Conservation (phyloP, 2,113 vertebrate genomes). For the Sinocyclocheilus grahami region DNA sequence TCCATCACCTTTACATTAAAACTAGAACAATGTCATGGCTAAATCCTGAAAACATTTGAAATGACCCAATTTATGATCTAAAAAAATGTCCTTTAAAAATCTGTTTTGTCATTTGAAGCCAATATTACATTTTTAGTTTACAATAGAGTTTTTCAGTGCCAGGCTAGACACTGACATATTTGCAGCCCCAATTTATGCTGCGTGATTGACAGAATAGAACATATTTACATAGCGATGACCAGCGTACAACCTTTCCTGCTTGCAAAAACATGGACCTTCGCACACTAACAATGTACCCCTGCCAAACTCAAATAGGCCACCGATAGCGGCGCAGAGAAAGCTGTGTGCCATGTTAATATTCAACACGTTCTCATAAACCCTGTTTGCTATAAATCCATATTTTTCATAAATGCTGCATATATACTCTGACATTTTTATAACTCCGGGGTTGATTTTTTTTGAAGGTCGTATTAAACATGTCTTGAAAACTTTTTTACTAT, state of each 20-base stretch:
- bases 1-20: not conserved
- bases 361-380: constrained; percentile 60
- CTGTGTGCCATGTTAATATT: constrained; percentile 60
- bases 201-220: constrained; percentile 72
- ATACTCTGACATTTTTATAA: too few relatives aligned
- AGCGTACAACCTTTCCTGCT: constrained; percentile 62
- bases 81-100: not conserved
- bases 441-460: too few relatives aligned
- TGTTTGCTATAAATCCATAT: not conserved
- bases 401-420: not conserved
- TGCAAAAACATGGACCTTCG: constrained; percentile 44
- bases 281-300: constrained; percentile 35
- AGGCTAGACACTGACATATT: constrained; percentile 6
- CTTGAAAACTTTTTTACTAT: too few relatives aligned
- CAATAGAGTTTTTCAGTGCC: not conserved
- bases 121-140: too few relatives aligned
- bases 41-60: not conserved
- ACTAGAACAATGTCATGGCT: not conserved
- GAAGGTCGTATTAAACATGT: too few relatives aligned
- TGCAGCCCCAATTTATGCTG: constrained; percentile 64
- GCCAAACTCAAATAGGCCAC: constrained; percentile 41
- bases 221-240: constrained; percentile 75
- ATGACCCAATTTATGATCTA: not conserved
- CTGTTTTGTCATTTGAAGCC: not conserved
- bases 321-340: not conserved